Base-by-base conservation (phyloP, 2,888 invertebrate genomes). In the Pseudoips prasinana region DNA sequence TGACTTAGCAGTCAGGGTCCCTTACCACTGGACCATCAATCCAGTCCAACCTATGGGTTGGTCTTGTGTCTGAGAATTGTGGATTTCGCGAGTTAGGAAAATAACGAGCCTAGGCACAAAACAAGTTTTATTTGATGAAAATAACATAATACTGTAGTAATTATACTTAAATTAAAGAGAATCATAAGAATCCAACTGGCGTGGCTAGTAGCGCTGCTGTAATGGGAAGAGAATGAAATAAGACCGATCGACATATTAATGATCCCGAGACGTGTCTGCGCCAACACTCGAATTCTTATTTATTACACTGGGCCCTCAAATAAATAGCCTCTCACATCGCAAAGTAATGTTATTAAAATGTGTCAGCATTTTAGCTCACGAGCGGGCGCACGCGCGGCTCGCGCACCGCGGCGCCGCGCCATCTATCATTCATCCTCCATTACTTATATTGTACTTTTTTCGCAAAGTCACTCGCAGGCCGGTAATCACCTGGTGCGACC, bases 401-500 rank as follows among this genome's bases (percentile, higher is more conserved):
- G 63, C 53, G 46, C 48, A 68, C 51, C 61, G 60, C 67, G 67
- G 63, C 65, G 68, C 60, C 55, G 62, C 74, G 79, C 84, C 80
- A 86, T 88, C 85, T 87, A 88, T 88, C 88, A 88, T 86, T 83
- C 84, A 87, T 87, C 85, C 85, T 84, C 88, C 87, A 88, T 88
- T 88, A 88, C 88, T 86, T 87, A 88, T 86, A 87, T 87, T 88
- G 87, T 88, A 82, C 81, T 86, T 87, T 87, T 84, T 87, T 84
- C 68, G 88, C 87, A 75, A 85, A 88, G 86, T 88, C 88, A 88
- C 81, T 82, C 78, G 72, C 80, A 77, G 86, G 78, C 84, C 85
- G 86, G 88, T 87, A 88, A 88, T 88, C 88, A 88, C 88, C 88
- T 87, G 88, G 82, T 76, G 84, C 77, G 81, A 77, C 85, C 80